phyloP scores from a whole-genome alignment of 2,888 invertebrate genomes.

The Meloe dianella region DNA sequence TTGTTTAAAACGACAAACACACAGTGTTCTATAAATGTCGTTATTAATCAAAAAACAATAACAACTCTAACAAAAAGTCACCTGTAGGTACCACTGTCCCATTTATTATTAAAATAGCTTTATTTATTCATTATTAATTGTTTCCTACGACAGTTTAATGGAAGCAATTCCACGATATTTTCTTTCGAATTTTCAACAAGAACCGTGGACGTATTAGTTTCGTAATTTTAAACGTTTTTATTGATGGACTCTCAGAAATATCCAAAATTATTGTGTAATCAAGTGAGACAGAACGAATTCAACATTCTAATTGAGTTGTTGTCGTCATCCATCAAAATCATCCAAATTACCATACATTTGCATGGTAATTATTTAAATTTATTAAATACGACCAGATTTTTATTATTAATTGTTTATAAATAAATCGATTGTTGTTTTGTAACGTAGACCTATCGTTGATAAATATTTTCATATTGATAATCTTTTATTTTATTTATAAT shows the following conservation, averaged over 20 bases:
- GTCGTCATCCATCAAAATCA: neutral
- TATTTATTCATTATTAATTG: neutral
- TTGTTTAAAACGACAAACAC: constrained; percentile 4
- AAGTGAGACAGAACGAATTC: no score
- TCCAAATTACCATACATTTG: neutral
- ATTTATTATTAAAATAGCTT: no score
- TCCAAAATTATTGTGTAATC: no score
- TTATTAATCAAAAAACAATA: neutral
- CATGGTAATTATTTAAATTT: neutral
- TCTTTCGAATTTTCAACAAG: neutral
- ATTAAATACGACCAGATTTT: neutral
- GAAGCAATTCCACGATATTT: neutral
- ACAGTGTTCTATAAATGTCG: neutral
- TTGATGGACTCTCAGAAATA: no score
- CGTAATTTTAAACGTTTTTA: no score
- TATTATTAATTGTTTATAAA: neutral
- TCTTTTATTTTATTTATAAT: neutral
- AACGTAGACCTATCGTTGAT: no score
- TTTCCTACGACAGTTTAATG: neutral
- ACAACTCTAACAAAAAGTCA: no score
- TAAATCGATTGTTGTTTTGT: no score
- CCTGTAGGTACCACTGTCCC: no score
- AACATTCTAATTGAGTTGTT: neutral
- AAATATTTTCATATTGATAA: neutral
- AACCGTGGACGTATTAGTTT: neutral